Conservation (phyloP, 2,888 invertebrate species). For the Sinelater perroti region DNA sequence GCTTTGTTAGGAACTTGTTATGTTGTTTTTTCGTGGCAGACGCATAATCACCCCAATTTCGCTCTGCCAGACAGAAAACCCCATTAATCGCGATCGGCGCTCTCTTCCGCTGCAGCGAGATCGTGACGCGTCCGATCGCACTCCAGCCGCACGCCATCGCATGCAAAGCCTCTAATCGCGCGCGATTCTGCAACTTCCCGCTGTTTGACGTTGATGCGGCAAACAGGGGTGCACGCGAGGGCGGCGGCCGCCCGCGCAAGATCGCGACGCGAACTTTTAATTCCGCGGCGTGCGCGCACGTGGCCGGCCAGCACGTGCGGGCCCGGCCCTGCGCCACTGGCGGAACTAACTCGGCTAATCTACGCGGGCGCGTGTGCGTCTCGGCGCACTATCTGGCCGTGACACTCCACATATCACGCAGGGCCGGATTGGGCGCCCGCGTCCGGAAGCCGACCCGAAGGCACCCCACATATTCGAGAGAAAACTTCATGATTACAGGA, state of each 20-base stretch:
- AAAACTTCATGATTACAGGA: no score
- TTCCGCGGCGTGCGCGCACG: slow-evolving; percentile 29
- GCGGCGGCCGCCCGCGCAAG: background rate
- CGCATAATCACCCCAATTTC: no score
- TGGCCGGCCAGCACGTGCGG: slow-evolving; percentile 28
- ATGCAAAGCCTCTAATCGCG: no score
- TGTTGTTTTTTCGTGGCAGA: no score
- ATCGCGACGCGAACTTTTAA: slow-evolving; percentile 19
- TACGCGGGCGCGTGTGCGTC: slow-evolving; percentile 46
- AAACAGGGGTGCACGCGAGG: slow-evolving; percentile 26
- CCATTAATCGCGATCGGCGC: no score
- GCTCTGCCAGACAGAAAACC: no score
- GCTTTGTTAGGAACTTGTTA: no score
- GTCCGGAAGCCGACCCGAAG: background rate
- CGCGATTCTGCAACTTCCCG: slow-evolving; percentile 30
- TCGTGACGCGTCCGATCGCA: no score
- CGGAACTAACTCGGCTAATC: slow-evolving; percentile 48
- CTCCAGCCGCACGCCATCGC: no score
- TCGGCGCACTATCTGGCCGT: slow-evolving; percentile 46
- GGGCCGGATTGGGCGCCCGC: slow-evolving; percentile 27
- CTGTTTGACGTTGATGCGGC: slow-evolving; percentile 30
- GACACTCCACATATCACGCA: slow-evolving; percentile 43
- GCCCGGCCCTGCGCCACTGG: slow-evolving; percentile 38
- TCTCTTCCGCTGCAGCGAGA: no score
- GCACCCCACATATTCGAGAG: no score